phyloP scores from a whole-genome alignment of 2,888 invertebrate genomes.

The Salticus scenicus region DNA sequence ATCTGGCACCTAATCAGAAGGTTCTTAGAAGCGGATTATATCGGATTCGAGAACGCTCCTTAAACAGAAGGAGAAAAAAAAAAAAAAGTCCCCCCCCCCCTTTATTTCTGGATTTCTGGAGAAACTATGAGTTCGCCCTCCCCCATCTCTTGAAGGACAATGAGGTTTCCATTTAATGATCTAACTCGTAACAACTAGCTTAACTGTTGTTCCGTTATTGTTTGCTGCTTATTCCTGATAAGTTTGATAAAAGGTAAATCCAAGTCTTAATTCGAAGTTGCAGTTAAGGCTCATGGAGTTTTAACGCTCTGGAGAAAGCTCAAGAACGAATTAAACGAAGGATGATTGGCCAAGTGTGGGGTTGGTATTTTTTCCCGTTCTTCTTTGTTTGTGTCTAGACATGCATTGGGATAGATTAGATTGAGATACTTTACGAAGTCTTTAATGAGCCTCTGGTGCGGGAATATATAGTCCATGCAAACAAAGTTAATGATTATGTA shows the following conservation, averaged over 20 bases:
- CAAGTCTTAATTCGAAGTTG: slow-evolving; percentile 40
- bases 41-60: slow-evolving; percentile 64
- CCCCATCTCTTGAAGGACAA: slow-evolving; percentile 36
- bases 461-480: no score
- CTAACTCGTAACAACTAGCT: slow-evolving; percentile 58
- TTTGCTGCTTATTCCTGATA: slow-evolving; percentile 44
- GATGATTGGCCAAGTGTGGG: neutral
- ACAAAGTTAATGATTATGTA: no score
- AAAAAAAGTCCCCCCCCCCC: slow-evolving; percentile 42
- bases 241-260: slow-evolving; percentile 42
- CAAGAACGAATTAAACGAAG: slow-evolving; percentile 12
- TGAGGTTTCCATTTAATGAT: slow-evolving; percentile 70
- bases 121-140: slow-evolving; percentile 30
- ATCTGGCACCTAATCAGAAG: slow-evolving; percentile 67
- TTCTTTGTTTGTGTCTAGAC: neutral
- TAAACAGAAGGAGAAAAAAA: slow-evolving; percentile 44
- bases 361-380: neutral
- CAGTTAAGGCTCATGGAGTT: slow-evolving; percentile 29
- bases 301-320: slow-evolving; percentile 5
- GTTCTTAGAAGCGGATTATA: slow-evolving; percentile 67
- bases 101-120: neutral
- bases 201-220: slow-evolving; percentile 67
- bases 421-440: neutral
- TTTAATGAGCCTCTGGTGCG: no score
- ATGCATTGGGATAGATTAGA: neutral